Evolutionary conservation across 2,888 invertebrate species (phyloP), one percentile per base, ranked within the genome.

Genomic region (Scaptomyza parva): DNA sequence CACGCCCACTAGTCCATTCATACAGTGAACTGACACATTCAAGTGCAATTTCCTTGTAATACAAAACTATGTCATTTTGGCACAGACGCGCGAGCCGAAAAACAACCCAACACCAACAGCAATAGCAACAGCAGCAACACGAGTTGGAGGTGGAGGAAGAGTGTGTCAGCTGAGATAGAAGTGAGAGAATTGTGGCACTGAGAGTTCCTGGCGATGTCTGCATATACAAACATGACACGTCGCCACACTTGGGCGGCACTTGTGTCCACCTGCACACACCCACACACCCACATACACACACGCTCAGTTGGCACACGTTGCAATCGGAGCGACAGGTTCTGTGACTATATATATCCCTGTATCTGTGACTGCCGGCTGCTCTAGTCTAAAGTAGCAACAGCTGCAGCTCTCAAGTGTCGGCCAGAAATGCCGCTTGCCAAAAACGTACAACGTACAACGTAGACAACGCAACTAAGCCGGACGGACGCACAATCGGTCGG

Each of bases 41-140:
- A 81, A 89, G 89, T 88, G 89, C 88, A 85, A 88, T 89, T 87
- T 88, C 79, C 88, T 81, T 83, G 89, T 81, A 89, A 88, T 88
- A 70, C 77, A 89, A 89, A 82, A 86, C 89, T 81, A 75, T 86
- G 79, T 78, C 84, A 89, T 86, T 88, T 88, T 57, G 74, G 67
- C 72, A 77, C 70, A 66, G 70, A 76, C 70, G 72, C 70, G 72
- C 78, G 54, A 47, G 43, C 65, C 65, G 52, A 65, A 65, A 48
- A 50, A 41, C 24, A 43, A 39, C 17, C 48, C 58, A 24, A 11
- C 62, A 43, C 35, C 48, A 37, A 37, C 26, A 48, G 41, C 48
- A 41, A 33, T 20, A 48, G 40, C 55, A 22, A 8, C 62, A 40
- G 33, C 28, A 40, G 35, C 28, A 45, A 43, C 18, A 14, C 35